A percentile compares a stretch with the other conserved stretches of the same genome.
phyloP scores from a whole-genome alignment of 2,113 vertebrate genomes.

The Scolopax mira region DNA sequence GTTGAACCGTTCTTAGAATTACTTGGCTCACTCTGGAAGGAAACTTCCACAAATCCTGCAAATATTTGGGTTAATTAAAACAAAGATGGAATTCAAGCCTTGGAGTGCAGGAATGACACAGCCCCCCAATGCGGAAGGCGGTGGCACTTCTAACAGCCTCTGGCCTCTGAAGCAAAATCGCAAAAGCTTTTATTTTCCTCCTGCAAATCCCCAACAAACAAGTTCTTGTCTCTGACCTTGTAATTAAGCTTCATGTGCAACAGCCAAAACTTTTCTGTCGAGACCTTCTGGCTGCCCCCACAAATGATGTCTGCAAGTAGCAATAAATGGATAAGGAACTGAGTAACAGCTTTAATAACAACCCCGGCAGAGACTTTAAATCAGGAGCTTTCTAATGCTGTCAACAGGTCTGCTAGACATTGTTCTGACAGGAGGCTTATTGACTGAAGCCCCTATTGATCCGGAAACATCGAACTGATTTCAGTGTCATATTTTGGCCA shows the following conservation, averaged over 20 bases:
- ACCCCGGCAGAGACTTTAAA: not conserved
- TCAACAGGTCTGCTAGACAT: conserved; percentile 12
- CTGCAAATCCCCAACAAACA: not conserved
- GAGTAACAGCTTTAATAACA: conserved; percentile 7
- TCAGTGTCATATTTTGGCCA: conserved; percentile 13
- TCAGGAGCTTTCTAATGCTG: not conserved
- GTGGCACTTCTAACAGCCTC: not conserved
- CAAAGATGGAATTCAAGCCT: not conserved
- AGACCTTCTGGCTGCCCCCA: not conserved
- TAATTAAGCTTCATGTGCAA: conserved; percentile 8
- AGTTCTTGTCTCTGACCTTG: not conserved
- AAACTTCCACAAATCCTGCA: not conserved
- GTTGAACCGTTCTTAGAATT: conserved; percentile 13
- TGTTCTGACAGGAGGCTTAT: not conserved
- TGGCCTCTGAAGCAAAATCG: conserved; percentile 20
- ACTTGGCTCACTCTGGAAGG: not conserved
- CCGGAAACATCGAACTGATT: conserved; percentile 23
- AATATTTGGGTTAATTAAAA: conserved; percentile 4
- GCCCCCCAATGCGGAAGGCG: not conserved
- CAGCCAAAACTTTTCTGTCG: conserved; percentile 19
- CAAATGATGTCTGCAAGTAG: not conserved
- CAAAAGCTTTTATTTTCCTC: conserved; percentile 15
- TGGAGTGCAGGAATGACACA: not conserved
- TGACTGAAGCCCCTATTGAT: conserved; percentile 1
- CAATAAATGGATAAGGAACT: conserved; percentile 1